These are phyloP conservation scores for Coryphaenoides rupestris DNA, from an alignment of 2,113 vertebrate genomes.

Conservation along the genomic window DNA sequence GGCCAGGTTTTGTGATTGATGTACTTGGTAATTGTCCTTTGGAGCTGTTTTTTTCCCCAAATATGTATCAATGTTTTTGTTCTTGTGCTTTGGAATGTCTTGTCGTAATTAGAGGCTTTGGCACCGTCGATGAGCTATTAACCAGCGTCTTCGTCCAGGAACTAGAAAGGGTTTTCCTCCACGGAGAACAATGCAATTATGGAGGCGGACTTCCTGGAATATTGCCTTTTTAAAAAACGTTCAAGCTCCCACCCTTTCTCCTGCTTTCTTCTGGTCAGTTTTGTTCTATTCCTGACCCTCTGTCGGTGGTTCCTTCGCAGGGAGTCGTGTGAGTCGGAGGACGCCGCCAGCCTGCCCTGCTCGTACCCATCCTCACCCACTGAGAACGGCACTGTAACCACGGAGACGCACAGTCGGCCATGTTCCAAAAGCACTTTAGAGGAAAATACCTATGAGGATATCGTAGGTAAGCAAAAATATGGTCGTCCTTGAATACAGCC, in stretches of 20 bases:
- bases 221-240: neutral
- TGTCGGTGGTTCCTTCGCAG: constrained; percentile 60
- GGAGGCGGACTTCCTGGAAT: constrained; percentile 17
- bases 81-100: too few relatives aligned
- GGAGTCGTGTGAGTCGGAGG: constrained; percentile 93
- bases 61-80: too few relatives aligned
- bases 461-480: constrained; percentile 83
- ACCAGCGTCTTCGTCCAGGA: neutral
- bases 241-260: neutral
- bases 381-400: constrained; percentile 84
- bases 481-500: neutral
- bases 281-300: constrained; percentile 8
- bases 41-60: neutral
- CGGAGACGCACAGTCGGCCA: constrained; percentile 78
- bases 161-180: constrained; percentile 31
- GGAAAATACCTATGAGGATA: constrained; percentile 98
- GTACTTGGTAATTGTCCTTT: neutral
- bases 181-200: constrained; percentile 8
- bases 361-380: constrained; percentile 84
- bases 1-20: constrained; percentile 5
- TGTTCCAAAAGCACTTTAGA: constrained; percentile 95
- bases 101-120: too few relatives aligned
- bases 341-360: constrained; percentile 83
- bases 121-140: neutral
- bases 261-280: constrained; percentile 4